These are phyloP conservation scores for Chrysolina americana DNA, from an alignment of 2,888 invertebrate species.

Conservation along the genomic window DNA sequence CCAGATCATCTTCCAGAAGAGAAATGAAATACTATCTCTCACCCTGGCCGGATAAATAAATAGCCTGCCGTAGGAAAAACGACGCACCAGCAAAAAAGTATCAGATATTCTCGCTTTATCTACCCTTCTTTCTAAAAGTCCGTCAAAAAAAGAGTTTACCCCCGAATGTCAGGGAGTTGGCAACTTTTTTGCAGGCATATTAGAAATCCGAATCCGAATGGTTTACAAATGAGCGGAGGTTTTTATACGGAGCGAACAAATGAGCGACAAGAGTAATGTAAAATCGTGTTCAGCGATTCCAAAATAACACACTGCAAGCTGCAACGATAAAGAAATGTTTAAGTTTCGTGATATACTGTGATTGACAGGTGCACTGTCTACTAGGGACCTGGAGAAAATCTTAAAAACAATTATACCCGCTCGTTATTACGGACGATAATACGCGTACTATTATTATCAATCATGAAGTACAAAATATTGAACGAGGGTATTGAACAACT, in stretches of 20 bases:
- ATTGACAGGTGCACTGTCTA: too few species aligned
- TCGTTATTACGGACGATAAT: too few species aligned
- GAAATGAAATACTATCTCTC: constrained; percentile 32
- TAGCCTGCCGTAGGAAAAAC: constrained; percentile 23
- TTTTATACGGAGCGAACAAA: not conserved
- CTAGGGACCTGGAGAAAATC: too few species aligned
- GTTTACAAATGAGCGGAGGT: constrained; percentile 10
- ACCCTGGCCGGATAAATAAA: constrained; percentile 31
- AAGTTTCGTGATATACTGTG: too few species aligned
- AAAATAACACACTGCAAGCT: too few species aligned
- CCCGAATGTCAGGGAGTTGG: constrained; percentile 26
- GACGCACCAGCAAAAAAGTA: constrained; percentile 24
- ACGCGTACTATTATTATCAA: too few species aligned
- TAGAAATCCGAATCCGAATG: constrained; percentile 19
- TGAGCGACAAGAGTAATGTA: not conserved
- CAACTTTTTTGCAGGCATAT: constrained; percentile 16
- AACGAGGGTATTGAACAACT: too few species aligned
- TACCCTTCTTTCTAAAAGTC: constrained; percentile 34
- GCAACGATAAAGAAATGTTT: too few species aligned
- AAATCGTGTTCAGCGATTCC: too few species aligned
- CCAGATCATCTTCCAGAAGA: constrained; percentile 26
- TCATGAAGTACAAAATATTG: too few species aligned
- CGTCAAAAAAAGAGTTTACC: constrained; percentile 28
- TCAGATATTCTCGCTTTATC: constrained; percentile 33
- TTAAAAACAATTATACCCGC: too few species aligned